Evolutionary conservation across 1,140 invertebrate species (phyloP).

Genomic region (Drosophila kikkawai): DNA sequence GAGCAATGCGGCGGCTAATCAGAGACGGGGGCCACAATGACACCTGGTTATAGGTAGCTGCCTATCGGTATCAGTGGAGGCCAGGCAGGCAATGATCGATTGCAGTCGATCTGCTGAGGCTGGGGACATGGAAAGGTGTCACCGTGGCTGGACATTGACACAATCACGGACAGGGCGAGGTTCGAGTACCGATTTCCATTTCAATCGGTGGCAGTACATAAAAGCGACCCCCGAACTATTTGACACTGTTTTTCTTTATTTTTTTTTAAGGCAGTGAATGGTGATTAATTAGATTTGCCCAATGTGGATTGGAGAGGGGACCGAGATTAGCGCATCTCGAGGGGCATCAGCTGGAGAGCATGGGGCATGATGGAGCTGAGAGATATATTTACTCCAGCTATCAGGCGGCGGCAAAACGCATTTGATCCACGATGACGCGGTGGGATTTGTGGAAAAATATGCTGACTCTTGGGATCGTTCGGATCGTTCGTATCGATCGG

Average conservation of each 20-base stretch:
- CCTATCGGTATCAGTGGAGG: constrained; percentile 14
- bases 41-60: constrained; percentile 32
- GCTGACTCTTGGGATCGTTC: constrained; percentile 62
- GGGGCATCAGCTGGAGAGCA: constrained; percentile 19
- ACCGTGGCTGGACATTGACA: constrained; percentile 47
- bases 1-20: constrained; percentile 75
- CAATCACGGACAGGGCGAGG: constrained; percentile 50
- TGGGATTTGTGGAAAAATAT: constrained; percentile 63
- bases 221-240: constrained; percentile 49
- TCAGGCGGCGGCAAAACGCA: constrained; percentile 70
- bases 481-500: constrained; percentile 69
- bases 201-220: constrained; percentile 52
- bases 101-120: constrained; percentile 37
- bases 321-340: constrained; percentile 76
- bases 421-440: constrained; percentile 77
- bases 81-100: constrained; percentile 59
- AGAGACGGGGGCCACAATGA: constrained; percentile 53
- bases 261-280: constrained; percentile 48
- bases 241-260: constrained; percentile 56
- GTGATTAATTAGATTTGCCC: constrained; percentile 76
- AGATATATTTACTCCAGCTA: constrained; percentile 49
- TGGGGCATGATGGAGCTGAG: constrained; percentile 23
- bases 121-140: constrained; percentile 37
- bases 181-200: constrained; percentile 33
- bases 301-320: not conserved